Evolutionary conservation across 2,888 invertebrate species (phyloP).

Genomic region (Ptilodon capucinus): DNA sequence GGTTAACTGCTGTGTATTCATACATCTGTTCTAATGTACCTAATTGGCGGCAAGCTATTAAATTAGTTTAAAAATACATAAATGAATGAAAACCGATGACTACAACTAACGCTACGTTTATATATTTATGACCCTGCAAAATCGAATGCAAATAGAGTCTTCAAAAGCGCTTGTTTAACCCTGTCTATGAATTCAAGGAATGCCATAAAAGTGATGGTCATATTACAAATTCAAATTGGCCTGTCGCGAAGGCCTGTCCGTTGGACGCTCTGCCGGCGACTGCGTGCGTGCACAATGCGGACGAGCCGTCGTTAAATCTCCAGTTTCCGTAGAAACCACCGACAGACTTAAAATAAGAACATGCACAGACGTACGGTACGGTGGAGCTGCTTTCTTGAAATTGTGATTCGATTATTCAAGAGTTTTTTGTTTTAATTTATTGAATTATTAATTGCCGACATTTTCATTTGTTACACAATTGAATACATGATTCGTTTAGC

Average conservation of each 20-base stretch:
- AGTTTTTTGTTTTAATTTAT: not conserved
- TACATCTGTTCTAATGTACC: too few species aligned
- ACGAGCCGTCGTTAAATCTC: conserved; percentile 77
- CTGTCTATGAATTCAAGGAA: conserved; percentile 3
- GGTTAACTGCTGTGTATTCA: too few species aligned
- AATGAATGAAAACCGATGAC: too few species aligned
- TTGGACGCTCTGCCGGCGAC: conserved; percentile 52
- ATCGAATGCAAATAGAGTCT: conserved; percentile 24
- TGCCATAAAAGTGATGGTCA: conserved; percentile 54
- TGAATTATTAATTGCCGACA: too few species aligned
- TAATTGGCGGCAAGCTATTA: too few species aligned
- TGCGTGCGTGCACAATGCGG: conserved; percentile 77
- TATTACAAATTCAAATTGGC: conserved; percentile 71
- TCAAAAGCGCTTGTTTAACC: not conserved
- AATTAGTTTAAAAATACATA: too few species aligned
- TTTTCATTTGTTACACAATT: too few species aligned
- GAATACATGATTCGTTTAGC: too few species aligned
- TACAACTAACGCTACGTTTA: too few species aligned
- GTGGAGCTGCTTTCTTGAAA: conserved; percentile 25
- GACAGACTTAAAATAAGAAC: conserved; percentile 77
- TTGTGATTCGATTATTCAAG: not conserved
- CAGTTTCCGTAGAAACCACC: conserved; percentile 74
- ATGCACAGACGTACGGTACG: conserved; percentile 51
- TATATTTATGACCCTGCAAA: not conserved
- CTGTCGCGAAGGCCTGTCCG: conserved; percentile 50